phyloP scores from a whole-genome alignment of 2,113 vertebrate genomes.

The Limanda limanda region DNA sequence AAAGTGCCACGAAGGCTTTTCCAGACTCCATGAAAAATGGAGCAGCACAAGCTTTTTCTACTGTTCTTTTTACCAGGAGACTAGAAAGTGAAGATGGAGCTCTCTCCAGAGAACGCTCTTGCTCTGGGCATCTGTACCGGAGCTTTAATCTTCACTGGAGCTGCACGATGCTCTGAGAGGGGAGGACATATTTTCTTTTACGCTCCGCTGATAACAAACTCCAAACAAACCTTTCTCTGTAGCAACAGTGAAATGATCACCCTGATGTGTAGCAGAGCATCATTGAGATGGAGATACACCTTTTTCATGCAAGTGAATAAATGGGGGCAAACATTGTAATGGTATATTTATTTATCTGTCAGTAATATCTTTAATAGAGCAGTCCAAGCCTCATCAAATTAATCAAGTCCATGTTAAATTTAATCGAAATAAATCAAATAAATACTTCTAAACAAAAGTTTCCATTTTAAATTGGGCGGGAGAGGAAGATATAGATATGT shows the following conservation, averaged over 20 bases:
- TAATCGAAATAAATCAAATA: conserved; percentile 52
- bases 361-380: conserved; percentile 70
- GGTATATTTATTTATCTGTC: conserved; percentile 75
- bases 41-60: conserved; percentile 61
- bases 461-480: conserved; percentile 12
- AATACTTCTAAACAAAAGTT: conserved; percentile 27
- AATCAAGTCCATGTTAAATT: conserved; percentile 50
- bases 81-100: conserved; percentile 62
- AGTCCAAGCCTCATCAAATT: conserved; percentile 70
- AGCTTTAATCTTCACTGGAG: conserved; percentile 53
- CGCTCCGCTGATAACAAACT: conserved; percentile 9
- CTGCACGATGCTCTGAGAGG: not conserved
- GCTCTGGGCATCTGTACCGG: conserved; percentile 43
- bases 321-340: conserved; percentile 31
- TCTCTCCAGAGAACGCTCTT: conserved; percentile 46
- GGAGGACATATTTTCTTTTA: conserved; percentile 14
- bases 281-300: not conserved
- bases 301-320: conserved; percentile 39
- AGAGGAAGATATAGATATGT: conserved; percentile 23
- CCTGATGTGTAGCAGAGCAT: conserved; percentile 17
- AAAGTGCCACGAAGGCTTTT: conserved; percentile 37
- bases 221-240: conserved; percentile 15
- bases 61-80: conserved; percentile 61
- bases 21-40: conserved; percentile 70
- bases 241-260: not conserved